Percentiles rank a stretch among this genome's conserved stretches.
Conservation (phyloP, 1,140 invertebrate species). For the Andrena cerasifolii region DNA sequence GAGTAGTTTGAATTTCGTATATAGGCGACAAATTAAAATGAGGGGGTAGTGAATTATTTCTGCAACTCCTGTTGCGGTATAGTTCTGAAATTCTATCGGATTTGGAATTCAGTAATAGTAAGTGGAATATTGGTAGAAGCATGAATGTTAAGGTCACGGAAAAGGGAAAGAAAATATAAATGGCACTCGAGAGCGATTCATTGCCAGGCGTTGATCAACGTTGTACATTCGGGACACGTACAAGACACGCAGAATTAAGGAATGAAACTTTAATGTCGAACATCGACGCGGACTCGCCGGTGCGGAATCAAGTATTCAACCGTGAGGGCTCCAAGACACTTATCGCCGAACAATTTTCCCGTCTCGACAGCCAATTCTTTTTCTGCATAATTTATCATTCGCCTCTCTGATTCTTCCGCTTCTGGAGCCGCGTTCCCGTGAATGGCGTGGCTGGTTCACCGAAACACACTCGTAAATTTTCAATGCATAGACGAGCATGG, state of each 20-base stretch:
- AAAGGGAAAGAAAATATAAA: background rate
- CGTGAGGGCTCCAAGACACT: background rate
- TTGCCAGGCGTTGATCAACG: background rate
- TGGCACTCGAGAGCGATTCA: too few relatives aligned
- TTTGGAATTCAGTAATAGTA: too few relatives aligned
- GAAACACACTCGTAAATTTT: constrained; percentile 44
- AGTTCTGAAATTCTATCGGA: too few relatives aligned
- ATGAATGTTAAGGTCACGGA: too few relatives aligned
- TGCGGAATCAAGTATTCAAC: constrained; percentile 4
- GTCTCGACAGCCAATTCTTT: constrained; percentile 52
- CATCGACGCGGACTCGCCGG: background rate
- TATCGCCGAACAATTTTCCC: constrained; percentile 30
- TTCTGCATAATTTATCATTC: constrained; percentile 58
- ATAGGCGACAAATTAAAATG: too few relatives aligned
- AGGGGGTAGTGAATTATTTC: too few relatives aligned
- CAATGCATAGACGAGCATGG: constrained; percentile 16
- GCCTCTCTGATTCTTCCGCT: constrained; percentile 7
- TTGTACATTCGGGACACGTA: background rate
- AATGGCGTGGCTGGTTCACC: constrained; percentile 36
- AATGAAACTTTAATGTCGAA: constrained; percentile 1
- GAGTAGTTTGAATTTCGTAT: too few relatives aligned
- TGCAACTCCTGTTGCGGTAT: too few relatives aligned
- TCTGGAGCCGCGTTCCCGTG: background rate
- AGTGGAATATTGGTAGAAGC: too few relatives aligned
- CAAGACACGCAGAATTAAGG: background rate